Conservation (phyloP, 2,113 vertebrate species). For the Carassius auratus region DNA sequence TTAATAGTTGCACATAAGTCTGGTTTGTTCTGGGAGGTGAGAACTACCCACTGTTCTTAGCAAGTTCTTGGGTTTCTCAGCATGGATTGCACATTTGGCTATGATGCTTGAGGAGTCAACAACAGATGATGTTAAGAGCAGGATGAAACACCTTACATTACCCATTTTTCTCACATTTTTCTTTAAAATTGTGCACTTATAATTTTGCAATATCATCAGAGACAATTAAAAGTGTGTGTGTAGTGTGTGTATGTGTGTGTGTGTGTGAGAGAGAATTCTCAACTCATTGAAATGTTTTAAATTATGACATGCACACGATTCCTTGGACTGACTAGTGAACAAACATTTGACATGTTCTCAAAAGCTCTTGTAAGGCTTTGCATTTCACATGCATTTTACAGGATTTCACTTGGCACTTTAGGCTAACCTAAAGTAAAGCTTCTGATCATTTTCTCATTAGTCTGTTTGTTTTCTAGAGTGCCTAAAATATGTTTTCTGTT, state of each 20-base stretch:
- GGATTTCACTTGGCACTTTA: not conserved
- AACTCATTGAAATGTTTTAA: not conserved
- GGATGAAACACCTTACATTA: not conserved
- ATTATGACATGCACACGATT: not conserved
- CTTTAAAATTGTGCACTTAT: not conserved
- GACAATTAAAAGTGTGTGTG: not conserved
- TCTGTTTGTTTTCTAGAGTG: conserved; percentile 27
- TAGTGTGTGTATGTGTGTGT: too few relatives aligned
- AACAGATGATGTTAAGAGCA: not conserved
- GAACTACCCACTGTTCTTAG: too few relatives aligned
- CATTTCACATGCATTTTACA: not conserved
- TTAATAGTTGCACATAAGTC: not conserved
- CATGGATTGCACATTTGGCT: not conserved
- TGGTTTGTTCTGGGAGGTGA: too few relatives aligned
- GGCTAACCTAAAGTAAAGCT: conserved; percentile 8
- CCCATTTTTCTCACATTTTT: too few relatives aligned
- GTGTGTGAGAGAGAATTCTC: too few relatives aligned
- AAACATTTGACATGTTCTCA: not conserved
- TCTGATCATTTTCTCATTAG: conserved; percentile 31
- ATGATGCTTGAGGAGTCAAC: not conserved
- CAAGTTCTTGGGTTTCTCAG: not conserved
- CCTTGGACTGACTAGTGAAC: not conserved
- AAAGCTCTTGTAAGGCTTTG: not conserved
- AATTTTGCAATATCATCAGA: not conserved
- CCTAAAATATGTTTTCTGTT: conserved; percentile 24